Evolutionary conservation across 2,888 invertebrate species (phyloP), one percentile per base, ranked within the genome.

Genomic region (Ceramica pisi): DNA sequence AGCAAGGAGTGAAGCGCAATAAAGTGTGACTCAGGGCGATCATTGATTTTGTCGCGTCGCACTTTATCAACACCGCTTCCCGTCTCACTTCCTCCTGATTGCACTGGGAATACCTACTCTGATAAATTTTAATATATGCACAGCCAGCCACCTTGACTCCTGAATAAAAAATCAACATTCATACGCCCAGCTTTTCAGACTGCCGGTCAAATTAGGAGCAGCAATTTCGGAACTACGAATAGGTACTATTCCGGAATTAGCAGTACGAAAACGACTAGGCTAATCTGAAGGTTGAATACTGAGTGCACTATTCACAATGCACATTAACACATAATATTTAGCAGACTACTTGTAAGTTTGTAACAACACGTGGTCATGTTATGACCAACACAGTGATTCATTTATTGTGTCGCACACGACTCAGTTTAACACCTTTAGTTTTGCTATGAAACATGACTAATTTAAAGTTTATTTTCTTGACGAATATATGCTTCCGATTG

Each of bases 11-110:
- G 65, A 63, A 67, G 41, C 63, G 65, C 48, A 76, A 48, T 74
- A 31, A 35, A 51, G 12, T 55, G 77, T 80, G 82, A 80, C 48
- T 88, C 85, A 86, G 74, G 50, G 75, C 79, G 82, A 57, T 64
- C 86, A 90, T 89, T 89, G 90, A 91, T 82, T 76, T 89, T 87
- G 88, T 89, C 88, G 87, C 86, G 80, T 68, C 62, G 50, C 63
- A 64, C 61, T 65, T 70, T 82, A 77, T 75, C 75, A 74, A 69
- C 31, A 64, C 62, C 68, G 73, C 75, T 75, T 78, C 77, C 67
- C 26, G 57, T 35, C 68, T 71, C 75, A 83, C 77, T 86, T 88
- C 87, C 88, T 85, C 74, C 73, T 76, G 70, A 73, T 74, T 71
- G 68, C 69, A 81, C 78, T 84, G 81, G 71, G 75, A 82, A 63